Evolutionary conservation across 2,888 invertebrate genomes (phyloP).

Genomic region (Poecilus cupreus): DNA sequence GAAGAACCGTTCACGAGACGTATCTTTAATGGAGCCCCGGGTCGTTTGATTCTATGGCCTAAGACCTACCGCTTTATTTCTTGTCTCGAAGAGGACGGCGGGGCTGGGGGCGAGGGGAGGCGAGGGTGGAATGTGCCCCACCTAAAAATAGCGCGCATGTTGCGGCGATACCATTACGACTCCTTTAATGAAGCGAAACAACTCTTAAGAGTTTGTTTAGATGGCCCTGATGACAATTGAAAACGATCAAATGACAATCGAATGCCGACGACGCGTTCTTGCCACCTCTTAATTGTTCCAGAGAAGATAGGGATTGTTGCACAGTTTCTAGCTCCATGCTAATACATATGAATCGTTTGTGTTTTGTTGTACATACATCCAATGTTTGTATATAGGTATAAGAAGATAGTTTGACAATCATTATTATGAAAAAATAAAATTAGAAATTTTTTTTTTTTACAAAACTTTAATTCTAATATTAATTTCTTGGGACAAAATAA

Average conservation of each 20-base stretch:
- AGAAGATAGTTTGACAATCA: too few relatives aligned
- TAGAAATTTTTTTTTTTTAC: too few relatives aligned
- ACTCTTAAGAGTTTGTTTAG: slow-evolving; percentile 53
- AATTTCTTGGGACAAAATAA: too few relatives aligned
- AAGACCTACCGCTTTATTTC: slow-evolving; percentile 55
- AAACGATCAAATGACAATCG: slow-evolving; percentile 54
- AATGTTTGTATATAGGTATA: too few relatives aligned
- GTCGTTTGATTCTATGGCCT: slow-evolving; percentile 60
- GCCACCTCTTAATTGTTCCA: too few relatives aligned
- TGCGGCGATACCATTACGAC: slow-evolving; percentile 53
- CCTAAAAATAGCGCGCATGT: slow-evolving; percentile 46
- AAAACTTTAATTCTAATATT: too few relatives aligned
- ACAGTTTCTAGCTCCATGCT: too few relatives aligned
- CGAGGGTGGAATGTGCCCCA: slow-evolving; percentile 22
- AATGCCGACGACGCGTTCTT: not conserved
- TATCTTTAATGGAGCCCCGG: slow-evolving; percentile 58
- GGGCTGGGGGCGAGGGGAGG: not conserved
- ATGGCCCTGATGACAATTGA: slow-evolving; percentile 56
- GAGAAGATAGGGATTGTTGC: too few relatives aligned
- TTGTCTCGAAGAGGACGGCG: not conserved
- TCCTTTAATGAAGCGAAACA: slow-evolving; percentile 57
- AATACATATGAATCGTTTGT: too few relatives aligned
- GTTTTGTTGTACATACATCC: too few relatives aligned
- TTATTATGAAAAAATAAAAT: too few relatives aligned
- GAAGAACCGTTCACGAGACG: slow-evolving; percentile 48